These are phyloP conservation scores for Simalia tracyae DNA, from an alignment of 2,797 vertebrate species.

Conservation along the genomic window DNA sequence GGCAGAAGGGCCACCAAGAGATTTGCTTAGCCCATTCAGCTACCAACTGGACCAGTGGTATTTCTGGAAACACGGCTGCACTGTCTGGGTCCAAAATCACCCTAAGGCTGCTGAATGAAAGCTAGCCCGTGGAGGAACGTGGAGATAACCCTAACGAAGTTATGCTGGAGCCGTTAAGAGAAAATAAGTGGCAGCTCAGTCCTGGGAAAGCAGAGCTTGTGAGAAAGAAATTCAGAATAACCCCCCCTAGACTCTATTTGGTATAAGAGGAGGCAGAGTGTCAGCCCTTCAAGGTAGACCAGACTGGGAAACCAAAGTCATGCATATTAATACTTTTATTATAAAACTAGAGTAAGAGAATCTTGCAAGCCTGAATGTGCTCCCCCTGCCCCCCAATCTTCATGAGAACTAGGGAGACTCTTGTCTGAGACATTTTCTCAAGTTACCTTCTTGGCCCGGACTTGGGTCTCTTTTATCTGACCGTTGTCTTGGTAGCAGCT, in stretches of 20 bases:
- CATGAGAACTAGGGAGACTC: too few relatives aligned
- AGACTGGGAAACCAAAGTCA: not conserved
- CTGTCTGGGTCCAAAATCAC: not conserved
- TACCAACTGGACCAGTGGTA: not conserved
- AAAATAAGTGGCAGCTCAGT: not conserved
- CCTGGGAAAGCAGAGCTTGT: not conserved
- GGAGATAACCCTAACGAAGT: not conserved
- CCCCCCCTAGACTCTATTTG: not conserved
- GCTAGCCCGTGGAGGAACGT: not conserved
- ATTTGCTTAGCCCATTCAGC: not conserved
- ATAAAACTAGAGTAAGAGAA: not conserved
- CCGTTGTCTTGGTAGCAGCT: not conserved
- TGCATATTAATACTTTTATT: not conserved
- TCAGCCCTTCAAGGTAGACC: not conserved
- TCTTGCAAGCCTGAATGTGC: not conserved
- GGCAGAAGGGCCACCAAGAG: too few relatives aligned
- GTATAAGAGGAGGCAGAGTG: not conserved
- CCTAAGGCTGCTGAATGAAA: not conserved
- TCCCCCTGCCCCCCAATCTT: not conserved
- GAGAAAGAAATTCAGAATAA: not conserved
- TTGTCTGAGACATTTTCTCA: not conserved
- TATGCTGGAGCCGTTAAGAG: not conserved
- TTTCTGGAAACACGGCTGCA: not conserved
- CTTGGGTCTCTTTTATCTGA: not conserved
- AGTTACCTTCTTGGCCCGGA: not conserved